These are phyloP conservation scores for Temnothorax nylanderi DNA, from an alignment of 1,140 invertebrate species.

Conservation along the genomic window DNA sequence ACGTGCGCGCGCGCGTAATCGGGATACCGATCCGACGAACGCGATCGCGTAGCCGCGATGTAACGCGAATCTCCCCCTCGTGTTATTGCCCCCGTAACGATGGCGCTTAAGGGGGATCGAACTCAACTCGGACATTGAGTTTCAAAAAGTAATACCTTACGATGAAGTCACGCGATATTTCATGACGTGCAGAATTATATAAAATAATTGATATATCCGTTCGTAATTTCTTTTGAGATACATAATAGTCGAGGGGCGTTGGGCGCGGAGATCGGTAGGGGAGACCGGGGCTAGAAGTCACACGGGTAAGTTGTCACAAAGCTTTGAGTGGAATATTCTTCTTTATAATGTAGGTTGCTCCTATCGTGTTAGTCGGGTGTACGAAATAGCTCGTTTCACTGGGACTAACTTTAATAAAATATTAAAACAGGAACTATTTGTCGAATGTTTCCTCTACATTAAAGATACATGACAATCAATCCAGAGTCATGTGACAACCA, in stretches of 20 bases:
- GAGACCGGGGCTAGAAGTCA: too few relatives aligned
- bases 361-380: too few relatives aligned
- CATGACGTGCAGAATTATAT: background rate
- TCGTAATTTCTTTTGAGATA: background rate
- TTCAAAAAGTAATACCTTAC: background rate
- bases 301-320: too few relatives aligned
- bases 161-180: background rate
- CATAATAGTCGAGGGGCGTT: background rate
- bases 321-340: too few relatives aligned
- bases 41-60: slow-evolving; percentile 59
- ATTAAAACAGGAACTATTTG: too few relatives aligned
- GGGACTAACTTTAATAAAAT: too few relatives aligned
- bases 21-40: slow-evolving; percentile 49
- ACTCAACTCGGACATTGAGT: background rate
- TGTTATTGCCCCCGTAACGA: slow-evolving; percentile 15
- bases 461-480: too few relatives aligned
- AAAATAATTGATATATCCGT: background rate
- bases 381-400: too few relatives aligned
- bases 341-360: too few relatives aligned
- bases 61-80: slow-evolving; percentile 14
- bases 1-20: slow-evolving; percentile 6
- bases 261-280: background rate
- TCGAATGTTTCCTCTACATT: too few relatives aligned
- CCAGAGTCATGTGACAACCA: too few relatives aligned
- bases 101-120: background rate